Conservation (phyloP, 2,113 vertebrate species). For the Glareola pratincola region DNA sequence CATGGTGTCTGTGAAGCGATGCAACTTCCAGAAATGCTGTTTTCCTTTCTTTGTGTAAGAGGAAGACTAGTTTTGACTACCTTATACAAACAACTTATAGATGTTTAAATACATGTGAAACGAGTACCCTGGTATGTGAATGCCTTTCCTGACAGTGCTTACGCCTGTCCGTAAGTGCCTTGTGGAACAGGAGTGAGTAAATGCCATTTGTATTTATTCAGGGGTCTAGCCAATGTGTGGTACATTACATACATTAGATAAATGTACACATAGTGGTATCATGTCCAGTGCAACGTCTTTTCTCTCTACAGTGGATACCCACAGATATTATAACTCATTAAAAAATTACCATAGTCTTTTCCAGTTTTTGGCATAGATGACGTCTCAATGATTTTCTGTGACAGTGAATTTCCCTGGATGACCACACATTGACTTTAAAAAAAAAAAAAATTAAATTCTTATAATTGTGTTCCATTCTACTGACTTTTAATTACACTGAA, state of each 20-base stretch:
- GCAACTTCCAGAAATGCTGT: neutral
- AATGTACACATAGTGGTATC: neutral
- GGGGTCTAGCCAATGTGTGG: neutral
- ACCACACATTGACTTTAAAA: neutral
- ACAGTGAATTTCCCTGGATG: constrained; percentile 2
- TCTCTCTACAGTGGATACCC: neutral
- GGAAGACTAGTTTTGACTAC: neutral
- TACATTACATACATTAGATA: neutral
- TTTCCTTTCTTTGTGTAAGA: neutral
- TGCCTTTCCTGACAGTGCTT: neutral
- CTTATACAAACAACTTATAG: neutral
- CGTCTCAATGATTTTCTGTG: neutral
- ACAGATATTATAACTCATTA: neutral
- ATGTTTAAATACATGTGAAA: neutral
- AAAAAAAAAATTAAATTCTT: neutral
- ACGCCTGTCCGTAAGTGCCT: neutral
- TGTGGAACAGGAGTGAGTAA: neutral
- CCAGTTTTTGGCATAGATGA: neutral
- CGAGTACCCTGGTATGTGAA: neutral
- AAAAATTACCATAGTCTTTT: neutral
- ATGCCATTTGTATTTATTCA: neutral
- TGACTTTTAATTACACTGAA: constrained; percentile 50
- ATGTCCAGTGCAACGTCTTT: neutral
- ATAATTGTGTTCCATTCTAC: constrained; percentile 39
- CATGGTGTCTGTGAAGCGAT: neutral